A percentile compares a stretch with the other conserved stretches of the same genome.
Evolutionary conservation across 2,888 invertebrate genomes (phyloP).

Genomic region (Apotomis betuletana): DNA sequence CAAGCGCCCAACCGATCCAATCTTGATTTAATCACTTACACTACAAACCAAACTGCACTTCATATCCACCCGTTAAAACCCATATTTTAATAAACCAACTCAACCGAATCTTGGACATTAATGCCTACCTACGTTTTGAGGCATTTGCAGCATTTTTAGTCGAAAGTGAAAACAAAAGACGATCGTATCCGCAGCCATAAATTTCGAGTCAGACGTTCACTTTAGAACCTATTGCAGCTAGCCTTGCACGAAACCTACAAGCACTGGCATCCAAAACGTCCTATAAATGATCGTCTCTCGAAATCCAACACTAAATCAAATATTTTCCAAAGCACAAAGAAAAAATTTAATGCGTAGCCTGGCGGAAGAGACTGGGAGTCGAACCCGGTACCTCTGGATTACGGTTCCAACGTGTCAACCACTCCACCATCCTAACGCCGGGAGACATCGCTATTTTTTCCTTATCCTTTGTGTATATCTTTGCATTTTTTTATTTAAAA

Average conservation of each 20-base stretch:
- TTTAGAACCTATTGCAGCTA: background rate
- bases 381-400: no score
- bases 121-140: conserved; percentile 9
- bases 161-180: conserved; percentile 10
- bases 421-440: no score
- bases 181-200: background rate
- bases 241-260: background rate
- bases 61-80: background rate
- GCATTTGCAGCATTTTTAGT: conserved; percentile 6
- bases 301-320: no score
- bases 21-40: conserved; percentile 26
- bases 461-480: no score
- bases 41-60: conserved; percentile 14
- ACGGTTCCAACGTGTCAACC: no score
- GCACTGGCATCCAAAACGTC: background rate
- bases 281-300: background rate
- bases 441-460: no score
- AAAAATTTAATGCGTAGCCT: no score
- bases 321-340: no score
- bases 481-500: no score
- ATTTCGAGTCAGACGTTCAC: background rate
- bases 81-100: background rate
- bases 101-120: conserved; percentile 9
- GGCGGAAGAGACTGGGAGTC: no score
- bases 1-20: conserved; percentile 31